These are phyloP conservation scores for Chiroxiphia lanceolata DNA, from an alignment of 2,797 vertebrate genomes.

Conservation along the genomic window DNA sequence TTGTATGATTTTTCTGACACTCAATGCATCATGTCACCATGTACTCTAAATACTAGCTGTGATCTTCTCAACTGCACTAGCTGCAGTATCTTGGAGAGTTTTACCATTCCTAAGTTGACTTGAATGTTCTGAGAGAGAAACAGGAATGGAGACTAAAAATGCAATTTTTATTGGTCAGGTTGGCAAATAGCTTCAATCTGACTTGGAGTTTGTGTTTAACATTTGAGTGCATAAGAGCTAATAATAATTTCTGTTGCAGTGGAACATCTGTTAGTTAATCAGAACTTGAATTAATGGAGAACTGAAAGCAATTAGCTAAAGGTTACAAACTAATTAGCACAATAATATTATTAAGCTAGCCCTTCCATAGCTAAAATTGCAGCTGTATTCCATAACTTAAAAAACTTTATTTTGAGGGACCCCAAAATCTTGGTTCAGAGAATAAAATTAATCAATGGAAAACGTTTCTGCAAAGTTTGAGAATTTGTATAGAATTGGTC, in stretches of 20 bases:
- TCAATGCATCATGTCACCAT: background rate
- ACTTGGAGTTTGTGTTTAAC: conserved; percentile 9
- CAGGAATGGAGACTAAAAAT: background rate
- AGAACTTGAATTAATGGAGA: conserved; percentile 52
- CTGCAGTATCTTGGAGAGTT: background rate
- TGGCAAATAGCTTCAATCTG: conserved; percentile 3
- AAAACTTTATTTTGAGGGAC: background rate
- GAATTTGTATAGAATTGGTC: background rate
- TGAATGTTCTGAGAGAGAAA: background rate
- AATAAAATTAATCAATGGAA: background rate
- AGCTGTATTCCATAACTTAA: background rate
- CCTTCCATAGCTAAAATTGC: background rate
- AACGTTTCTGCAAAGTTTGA: background rate
- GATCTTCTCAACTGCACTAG: background rate
- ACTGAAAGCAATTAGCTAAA: conserved; percentile 62
- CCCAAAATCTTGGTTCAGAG: background rate
- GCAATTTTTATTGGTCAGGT: background rate
- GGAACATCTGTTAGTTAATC: conserved; percentile 57
- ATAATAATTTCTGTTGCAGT: conserved; percentile 43
- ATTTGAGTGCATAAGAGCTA: conserved; percentile 31
- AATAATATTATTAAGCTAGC: conserved; percentile 51
- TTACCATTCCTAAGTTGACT: background rate
- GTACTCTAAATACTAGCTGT: background rate
- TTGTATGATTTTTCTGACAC: background rate
- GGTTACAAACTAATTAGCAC: conserved; percentile 60